Base-by-base conservation (phyloP, 1,140 invertebrate species). In the Tetragonula clypearis region DNA sequence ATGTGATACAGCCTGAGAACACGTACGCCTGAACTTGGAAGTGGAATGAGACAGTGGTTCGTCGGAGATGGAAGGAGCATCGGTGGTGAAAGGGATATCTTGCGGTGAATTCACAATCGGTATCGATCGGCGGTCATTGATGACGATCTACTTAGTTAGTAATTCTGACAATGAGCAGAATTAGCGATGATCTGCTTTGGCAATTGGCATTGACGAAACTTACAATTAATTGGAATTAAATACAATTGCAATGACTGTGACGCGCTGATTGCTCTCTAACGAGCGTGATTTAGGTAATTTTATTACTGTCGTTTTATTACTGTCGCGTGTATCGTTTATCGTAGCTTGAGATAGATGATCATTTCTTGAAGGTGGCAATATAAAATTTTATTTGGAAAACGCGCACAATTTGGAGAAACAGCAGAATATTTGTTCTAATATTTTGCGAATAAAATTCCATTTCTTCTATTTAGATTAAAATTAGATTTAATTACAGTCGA, bases 91-190 rank as follows among this genome's bases (percentile, higher is more conserved):
- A 79, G 62, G 77, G 77, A 79, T 68, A 53, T 19, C 41, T 53
- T 3, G 62, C n/a, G 23, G 30, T 60, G 41, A 56, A 35, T 66
- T 76, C 75, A 56, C 72, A 86, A 87, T 86, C 58, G 62, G 58
- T 86, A 86, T 82, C 78, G 81, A 86, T 86, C 55, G 56, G 49
- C 49, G 58, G 71, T 82, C 60, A 41, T 75, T 80, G 12, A 69
- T 14, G n/a, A 4, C 49, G 12, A 14, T 23, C 66, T 35, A 30
- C 19, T n/a, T 1, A 2, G 12, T 1, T 17, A 26, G 41, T 49
- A 49, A 49, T 68, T 41, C 12, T 14, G 41, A 49, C 41, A 49
- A 49, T 49, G 68, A 69, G 19, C 4, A 35, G 68, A 26, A 68
- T 68, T 68, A 35, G 11, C 19, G 15, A 41, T 12, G 21, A 41